phyloP scores from a whole-genome alignment of 2,797 vertebrate genomes.

The Catamblyrhynchus diadema region DNA sequence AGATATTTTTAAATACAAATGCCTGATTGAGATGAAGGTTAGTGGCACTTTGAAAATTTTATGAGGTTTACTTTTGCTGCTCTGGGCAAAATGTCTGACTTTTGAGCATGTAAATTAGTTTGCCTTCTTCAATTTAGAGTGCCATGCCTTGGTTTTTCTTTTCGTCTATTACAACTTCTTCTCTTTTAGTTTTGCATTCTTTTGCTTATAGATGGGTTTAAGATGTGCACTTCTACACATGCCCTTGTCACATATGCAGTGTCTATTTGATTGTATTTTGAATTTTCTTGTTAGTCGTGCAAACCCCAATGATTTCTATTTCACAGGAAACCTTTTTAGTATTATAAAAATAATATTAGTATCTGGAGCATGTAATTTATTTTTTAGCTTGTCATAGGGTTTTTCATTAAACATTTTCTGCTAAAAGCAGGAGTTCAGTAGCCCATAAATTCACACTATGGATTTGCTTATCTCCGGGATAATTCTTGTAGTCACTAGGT shows the following conservation, averaged over 20 bases:
- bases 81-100: not conserved
- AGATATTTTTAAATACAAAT: not conserved
- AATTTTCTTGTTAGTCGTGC: not conserved
- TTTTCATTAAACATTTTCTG: not conserved
- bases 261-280: not conserved
- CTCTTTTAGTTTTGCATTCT: not conserved
- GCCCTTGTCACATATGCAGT: not conserved
- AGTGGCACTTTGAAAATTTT: not conserved
- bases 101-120: not conserved
- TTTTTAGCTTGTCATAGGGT: not conserved
- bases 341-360: not conserved
- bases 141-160: not conserved
- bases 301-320: not conserved
- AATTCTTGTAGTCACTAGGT: not conserved
- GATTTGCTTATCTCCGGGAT: not conserved
- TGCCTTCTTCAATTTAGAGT: not conserved
- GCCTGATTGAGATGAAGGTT: not conserved
- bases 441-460: not conserved
- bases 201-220: not conserved
- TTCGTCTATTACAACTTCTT: not conserved
- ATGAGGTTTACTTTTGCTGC: not conserved
- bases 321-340: not conserved
- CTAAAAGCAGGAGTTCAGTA: not conserved
- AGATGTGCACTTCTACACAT: not conserved
- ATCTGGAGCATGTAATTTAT: not conserved